These are phyloP conservation scores for Brachypalpus laphriformis DNA, from an alignment of 2,888 invertebrate genomes.

Conservation along the genomic window DNA sequence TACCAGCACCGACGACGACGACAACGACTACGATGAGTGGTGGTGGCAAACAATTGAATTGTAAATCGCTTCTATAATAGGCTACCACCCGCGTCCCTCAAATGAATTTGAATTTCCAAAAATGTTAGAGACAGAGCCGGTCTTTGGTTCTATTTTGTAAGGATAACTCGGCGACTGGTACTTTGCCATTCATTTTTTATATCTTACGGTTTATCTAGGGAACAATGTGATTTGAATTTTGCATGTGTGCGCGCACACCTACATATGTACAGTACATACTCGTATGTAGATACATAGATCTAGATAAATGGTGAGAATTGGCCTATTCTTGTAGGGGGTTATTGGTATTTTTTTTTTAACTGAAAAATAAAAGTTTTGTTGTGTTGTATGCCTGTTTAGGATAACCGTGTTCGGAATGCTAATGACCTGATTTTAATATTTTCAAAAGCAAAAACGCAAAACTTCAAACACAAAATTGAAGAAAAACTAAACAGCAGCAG, in stretches of 20 bases:
- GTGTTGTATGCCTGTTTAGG: constrained; percentile 4
- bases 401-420: constrained; percentile 40
- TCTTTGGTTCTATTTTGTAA: not conserved
- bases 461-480: not conserved
- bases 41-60: constrained; percentile 10
- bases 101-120: not conserved
- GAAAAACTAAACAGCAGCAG: not conserved
- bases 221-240: constrained; percentile 39
- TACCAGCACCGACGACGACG: not conserved
- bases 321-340: not conserved
- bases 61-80: constrained; percentile 6
- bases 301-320: not conserved
- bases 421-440: constrained; percentile 57
- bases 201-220: constrained; percentile 23
- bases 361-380: not conserved
- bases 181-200: not conserved
- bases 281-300: not conserved
- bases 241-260: constrained; percentile 1
- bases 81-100: not conserved
- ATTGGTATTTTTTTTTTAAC: not conserved
- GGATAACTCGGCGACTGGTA: not conserved
- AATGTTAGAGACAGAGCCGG: not conserved
- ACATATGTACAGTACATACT: not conserved
- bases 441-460: not conserved
- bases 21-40: too few species aligned